Evolutionary conservation across 1,140 invertebrate genomes (phyloP).

Genomic region (Aphaenogaster ashmeadi): DNA sequence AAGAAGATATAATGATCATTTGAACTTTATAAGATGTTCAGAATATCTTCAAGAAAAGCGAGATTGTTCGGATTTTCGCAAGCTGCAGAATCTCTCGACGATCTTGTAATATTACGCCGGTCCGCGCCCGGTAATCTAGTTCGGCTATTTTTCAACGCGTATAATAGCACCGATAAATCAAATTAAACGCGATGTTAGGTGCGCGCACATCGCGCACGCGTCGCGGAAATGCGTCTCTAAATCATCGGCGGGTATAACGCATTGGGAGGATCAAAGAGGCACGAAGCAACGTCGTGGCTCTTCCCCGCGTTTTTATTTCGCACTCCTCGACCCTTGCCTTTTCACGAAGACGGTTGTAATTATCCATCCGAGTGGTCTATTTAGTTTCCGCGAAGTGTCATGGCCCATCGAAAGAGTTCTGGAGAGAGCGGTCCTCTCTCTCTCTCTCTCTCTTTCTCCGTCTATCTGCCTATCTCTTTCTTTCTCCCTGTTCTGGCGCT

Average conservation of each 20-base stretch:
- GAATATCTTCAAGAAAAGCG: neutral
- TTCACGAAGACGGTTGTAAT: conserved; percentile 82
- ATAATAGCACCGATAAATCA: conserved; percentile 83
- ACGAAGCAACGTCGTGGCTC: conserved; percentile 68
- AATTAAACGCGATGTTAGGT: conserved; percentile 82
- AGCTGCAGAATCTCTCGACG: conserved; percentile 50
- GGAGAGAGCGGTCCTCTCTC: conserved; percentile 67
- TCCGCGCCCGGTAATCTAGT: conserved; percentile 76
- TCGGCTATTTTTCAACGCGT: conserved; percentile 81
- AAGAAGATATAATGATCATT: neutral
- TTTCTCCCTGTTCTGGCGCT: conserved; percentile 38
- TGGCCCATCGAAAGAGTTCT: conserved; percentile 82
- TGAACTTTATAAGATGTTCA: neutral
- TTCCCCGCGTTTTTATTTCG: conserved; percentile 77
- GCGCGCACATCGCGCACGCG: conserved; percentile 62
- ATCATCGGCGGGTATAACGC: conserved; percentile 85
- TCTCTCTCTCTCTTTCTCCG: neutral
- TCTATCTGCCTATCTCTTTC: conserved; percentile 11
- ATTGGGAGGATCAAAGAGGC: conserved; percentile 86
- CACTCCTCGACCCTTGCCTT: conserved; percentile 63
- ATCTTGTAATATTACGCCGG: conserved; percentile 61
- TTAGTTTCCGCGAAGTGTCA: conserved; percentile 81
- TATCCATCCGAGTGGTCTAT: conserved; percentile 84
- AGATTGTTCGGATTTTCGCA: conserved; percentile 14
- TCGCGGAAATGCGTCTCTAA: conserved; percentile 77